These are phyloP conservation scores for Malurus cyaneus DNA, from an alignment of 2,113 vertebrate species.

Conservation along the genomic window DNA sequence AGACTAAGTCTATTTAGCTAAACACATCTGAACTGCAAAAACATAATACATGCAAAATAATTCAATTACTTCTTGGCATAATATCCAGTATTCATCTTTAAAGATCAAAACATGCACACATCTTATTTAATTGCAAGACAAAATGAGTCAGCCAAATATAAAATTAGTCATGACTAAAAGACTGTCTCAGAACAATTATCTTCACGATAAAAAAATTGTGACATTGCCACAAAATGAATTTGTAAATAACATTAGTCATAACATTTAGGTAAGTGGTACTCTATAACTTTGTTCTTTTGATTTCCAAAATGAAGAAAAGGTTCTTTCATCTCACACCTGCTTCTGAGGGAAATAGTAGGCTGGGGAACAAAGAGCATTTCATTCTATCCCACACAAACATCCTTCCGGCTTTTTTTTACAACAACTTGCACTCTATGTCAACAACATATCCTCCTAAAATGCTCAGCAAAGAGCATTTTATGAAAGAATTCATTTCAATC, in stretches of 20 bases:
- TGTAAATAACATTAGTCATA: constrained; percentile 36
- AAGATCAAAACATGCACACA: constrained; percentile 7
- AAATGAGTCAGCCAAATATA: constrained; percentile 54
- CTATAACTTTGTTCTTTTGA: background rate
- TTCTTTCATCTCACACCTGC: background rate
- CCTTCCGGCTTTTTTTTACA: background rate
- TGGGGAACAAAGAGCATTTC: constrained; percentile 10
- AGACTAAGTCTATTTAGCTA: background rate
- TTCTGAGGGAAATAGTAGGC: background rate
- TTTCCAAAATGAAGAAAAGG: constrained; percentile 1
- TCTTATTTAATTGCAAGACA: constrained; percentile 37
- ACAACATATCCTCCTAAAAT: background rate
- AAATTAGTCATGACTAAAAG: constrained; percentile 64
- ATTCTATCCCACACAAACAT: background rate
- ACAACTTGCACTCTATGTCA: background rate
- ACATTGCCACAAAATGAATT: constrained; percentile 50
- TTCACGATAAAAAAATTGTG: constrained; percentile 48
- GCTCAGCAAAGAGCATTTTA: background rate
- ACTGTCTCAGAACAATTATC: constrained; percentile 49
- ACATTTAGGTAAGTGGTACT: constrained; percentile 9
- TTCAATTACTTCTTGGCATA: background rate
- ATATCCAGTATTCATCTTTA: constrained; percentile 4
- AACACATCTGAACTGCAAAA: background rate
- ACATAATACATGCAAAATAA: constrained; percentile 1
- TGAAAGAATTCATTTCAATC: background rate